Base-by-base conservation (phyloP, 1,140 invertebrate species). In the Diorhabda carinulata region DNA sequence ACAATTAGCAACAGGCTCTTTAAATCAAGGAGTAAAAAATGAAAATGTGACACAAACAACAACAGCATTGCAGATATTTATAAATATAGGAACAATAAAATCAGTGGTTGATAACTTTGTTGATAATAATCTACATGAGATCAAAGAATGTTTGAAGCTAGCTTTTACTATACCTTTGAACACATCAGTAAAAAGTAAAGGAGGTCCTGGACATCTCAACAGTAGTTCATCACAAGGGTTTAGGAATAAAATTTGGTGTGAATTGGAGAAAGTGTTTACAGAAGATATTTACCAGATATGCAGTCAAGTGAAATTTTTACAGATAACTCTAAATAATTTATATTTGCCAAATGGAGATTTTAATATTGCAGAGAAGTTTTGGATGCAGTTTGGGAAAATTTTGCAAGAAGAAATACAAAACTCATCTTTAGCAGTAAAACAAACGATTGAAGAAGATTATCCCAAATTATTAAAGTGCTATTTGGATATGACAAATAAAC, bases 361-460 rank as follows among this genome's bases (percentile, higher is more conserved):
- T 68, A 82, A 84, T 66, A 81, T 86, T 47, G 81, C 85, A 2
- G 79, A 78, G 64, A 82, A 80, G 52, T 87, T 86, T 73, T 87
- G 86, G 86, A 71, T 75, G 42, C 79, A 82, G 41, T 73, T 86
- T 5, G 82, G 79, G n/a, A 66, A 80, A 57, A 74, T 82, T 57
- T 84, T 87, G 67, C 82, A 81, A 70, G 80, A 75, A 68, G 84
- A 86, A 76, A 77, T 86, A 47, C 83, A 83, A 70, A 84, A 84
- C 71, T 82, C 83, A 61, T 89, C 91, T 0, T 84, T 87, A 58
- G 89, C 90, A 74, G 85, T 95, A n/a, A 92, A 91, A 76, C 92
- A 95, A 82, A 90, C 92, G 52, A 84, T 96, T 64, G 94, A 96
- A 83, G 90, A 91, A 61, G 94, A 96, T 81, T 96, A 91, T 82